These are phyloP conservation scores for Lepidochrysops patricia DNA, from an alignment of 2,888 invertebrate species.

Conservation along the genomic window DNA sequence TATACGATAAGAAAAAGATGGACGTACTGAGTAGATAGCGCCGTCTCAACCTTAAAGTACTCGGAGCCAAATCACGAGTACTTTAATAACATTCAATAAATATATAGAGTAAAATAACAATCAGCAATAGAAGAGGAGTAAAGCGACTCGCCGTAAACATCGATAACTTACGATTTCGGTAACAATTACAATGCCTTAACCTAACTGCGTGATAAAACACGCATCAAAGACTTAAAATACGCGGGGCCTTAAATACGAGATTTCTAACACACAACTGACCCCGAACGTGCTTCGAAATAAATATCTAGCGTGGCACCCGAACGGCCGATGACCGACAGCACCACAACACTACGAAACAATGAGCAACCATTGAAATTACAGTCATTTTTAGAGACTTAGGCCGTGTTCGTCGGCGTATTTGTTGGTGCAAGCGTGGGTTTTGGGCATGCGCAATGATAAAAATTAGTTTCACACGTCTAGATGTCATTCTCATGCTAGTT, in stretches of 20 bases:
- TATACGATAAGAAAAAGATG: neutral
- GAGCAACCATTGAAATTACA: constrained; percentile 66
- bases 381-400: constrained; percentile 41
- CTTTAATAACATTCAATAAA: constrained; percentile 8
- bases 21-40: neutral
- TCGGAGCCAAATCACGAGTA: neutral
- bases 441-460: no score
- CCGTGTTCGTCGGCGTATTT: no score
- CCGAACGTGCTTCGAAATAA: constrained; percentile 34
- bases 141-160: constrained; percentile 28
- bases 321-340: constrained; percentile 42
- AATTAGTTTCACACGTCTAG: no score
- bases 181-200: constrained; percentile 57
- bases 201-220: constrained; percentile 68
- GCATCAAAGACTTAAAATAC: constrained; percentile 57
- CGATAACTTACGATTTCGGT: constrained; percentile 61
- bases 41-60: neutral
- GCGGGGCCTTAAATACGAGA: constrained; percentile 64
- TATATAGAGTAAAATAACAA: constrained; percentile 7
- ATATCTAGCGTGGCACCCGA: constrained; percentile 64
- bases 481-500: no score
- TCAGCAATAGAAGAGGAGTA: constrained; percentile 12
- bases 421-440: no score
- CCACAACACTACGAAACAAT: constrained; percentile 63
- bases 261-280: constrained; percentile 53